phyloP scores from a whole-genome alignment of 2,888 invertebrate species.

The Nezara viridula region DNA sequence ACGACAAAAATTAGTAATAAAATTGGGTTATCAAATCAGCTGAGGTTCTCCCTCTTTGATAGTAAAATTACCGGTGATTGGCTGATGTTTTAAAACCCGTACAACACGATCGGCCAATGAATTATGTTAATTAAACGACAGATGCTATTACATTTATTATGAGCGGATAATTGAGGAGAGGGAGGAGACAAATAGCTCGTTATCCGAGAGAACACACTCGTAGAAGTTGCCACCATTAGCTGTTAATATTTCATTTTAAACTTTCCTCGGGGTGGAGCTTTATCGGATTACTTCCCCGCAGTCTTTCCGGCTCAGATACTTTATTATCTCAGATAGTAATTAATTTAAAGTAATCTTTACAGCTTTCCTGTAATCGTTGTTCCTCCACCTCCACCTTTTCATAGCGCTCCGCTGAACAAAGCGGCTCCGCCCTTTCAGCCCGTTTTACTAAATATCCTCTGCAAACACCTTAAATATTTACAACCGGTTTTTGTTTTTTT shows the following conservation, averaged over 20 bases:
- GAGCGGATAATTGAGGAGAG: background rate
- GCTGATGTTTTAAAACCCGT: background rate
- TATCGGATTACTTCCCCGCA: constrained; percentile 44
- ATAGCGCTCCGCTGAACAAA: constrained; percentile 15
- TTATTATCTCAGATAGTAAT: constrained; percentile 51
- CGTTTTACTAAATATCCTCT: constrained; percentile 4
- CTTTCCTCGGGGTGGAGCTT: constrained; percentile 12
- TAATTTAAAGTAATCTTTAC: constrained; percentile 48
- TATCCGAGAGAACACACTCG: constrained; percentile 25
- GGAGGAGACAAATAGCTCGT: constrained; percentile 6
- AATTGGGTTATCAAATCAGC: background rate
- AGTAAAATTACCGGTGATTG: background rate
- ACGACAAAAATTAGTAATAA: background rate
- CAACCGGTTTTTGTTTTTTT: no score
- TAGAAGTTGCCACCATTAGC: background rate
- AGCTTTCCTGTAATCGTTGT: constrained; percentile 34
- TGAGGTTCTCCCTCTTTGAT: background rate
- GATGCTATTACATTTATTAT: constrained; percentile 34
- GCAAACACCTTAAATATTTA: background rate
- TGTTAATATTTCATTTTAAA: constrained; percentile 44
- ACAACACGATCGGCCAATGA: background rate
- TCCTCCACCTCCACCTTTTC: constrained; percentile 2
- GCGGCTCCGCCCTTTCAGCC: background rate
- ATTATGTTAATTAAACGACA: constrained; percentile 47
- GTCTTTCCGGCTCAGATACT: constrained; percentile 51